Base-by-base conservation (phyloP, 2,888 invertebrate genomes). In the Cataglyphis rosenhaueri region DNA sequence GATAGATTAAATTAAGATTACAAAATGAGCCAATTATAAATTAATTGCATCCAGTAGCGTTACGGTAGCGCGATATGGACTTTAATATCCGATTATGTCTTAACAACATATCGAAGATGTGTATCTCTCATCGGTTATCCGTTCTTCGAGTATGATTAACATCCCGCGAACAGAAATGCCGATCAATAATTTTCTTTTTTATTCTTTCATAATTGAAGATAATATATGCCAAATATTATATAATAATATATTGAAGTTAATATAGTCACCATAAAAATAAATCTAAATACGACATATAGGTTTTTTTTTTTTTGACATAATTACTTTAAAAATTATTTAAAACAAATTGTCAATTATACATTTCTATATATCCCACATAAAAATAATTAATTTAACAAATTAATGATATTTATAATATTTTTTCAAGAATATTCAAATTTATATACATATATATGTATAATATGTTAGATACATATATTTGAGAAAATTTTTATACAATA, bases 1-100 rank as follows among this genome's bases (percentile, higher is more conserved):
- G 93, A 93, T 94, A 94, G 94, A 94, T 94, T 94, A 92, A 94
- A 94, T 94, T 94, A 94, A 94, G 94, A 94, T 94, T 94, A 92
- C 91, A 86, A 92, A 93, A 93, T 93, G 92, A 92, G 93, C 93
- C 94, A 94, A 94, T 94, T 94, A 94, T 93, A 92, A 94, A 94
- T 94, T 94, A 94, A 94, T 94, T 94, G 92, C 91, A 85, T 8
- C 0, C 5, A 15, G 32, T 38, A 75, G 41, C 88, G 79, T 89
- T 90, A 89, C 92, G 90, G 92, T 93, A 93, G 92, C 92, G 90
- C 92, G 90, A 92, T 92, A 92, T 91, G 92, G 90, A 89, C 90
- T 93, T 94, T 93, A 94, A 93, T 93, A 94, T 92, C 93, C 91
- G 93, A 93, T 94, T 93, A 94, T 92, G 93, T 93, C 93, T 93